These are phyloP conservation scores for Pogonocichla stellata DNA, from an alignment of 2,113 vertebrate genomes.

Conservation along the genomic window DNA sequence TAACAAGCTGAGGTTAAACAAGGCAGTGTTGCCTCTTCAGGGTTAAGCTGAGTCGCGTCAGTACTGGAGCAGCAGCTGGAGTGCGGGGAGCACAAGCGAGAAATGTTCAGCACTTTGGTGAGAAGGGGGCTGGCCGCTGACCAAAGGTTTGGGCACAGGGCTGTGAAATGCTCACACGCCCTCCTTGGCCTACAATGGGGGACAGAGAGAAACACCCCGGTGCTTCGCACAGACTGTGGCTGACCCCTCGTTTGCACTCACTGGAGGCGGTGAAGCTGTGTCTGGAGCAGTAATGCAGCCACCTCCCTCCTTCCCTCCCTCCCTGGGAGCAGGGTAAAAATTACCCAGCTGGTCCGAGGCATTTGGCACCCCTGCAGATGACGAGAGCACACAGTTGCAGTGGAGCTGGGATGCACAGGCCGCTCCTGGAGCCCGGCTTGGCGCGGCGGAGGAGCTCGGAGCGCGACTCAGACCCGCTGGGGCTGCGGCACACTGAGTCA, in stretches of 20 bases:
- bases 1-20: background rate
- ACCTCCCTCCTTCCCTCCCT: background rate
- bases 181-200: background rate
- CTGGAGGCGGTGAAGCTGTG: background rate
- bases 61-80: background rate
- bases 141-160: background rate
- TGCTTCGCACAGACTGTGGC: background rate
- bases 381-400: background rate
- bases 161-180: rapidly evolving
- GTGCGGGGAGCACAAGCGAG: background rate
- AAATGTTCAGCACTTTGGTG: background rate
- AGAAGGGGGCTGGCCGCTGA: background rate
- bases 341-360: background rate
- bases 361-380: background rate
- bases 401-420: background rate
- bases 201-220: background rate
- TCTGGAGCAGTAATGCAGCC: background rate
- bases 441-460: background rate
- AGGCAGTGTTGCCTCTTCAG: background rate
- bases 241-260: background rate
- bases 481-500: background rate
- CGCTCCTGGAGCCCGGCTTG: background rate
- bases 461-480: rapidly evolving
- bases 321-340: background rate
- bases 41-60: background rate